Conservation (phyloP, 2,113 vertebrate genomes). For the Pluvialis apricaria region DNA sequence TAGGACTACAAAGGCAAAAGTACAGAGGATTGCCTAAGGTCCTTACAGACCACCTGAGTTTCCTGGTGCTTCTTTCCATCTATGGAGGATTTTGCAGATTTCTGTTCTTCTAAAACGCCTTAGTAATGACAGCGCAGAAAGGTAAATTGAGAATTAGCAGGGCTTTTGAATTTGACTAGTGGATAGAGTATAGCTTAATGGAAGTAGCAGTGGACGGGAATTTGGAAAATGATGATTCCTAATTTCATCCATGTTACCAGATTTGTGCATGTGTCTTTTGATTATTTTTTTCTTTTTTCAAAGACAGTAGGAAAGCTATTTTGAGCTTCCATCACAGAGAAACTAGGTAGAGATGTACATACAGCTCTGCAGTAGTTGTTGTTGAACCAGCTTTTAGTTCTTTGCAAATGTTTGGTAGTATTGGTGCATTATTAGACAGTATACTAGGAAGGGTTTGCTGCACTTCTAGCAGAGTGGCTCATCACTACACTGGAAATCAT, state of each 20-base stretch:
- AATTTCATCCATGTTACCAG: not conserved
- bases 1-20: not conserved
- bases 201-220: not conserved
- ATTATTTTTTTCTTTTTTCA: not conserved
- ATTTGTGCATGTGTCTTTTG: not conserved
- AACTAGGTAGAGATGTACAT: not conserved
- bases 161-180: not conserved
- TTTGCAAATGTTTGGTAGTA: not conserved
- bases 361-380: not conserved
- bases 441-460: not conserved
- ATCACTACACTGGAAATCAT: not conserved
- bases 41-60: not conserved
- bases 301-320: not conserved
- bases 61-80: not conserved
- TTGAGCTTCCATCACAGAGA: not conserved
- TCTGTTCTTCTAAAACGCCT: not conserved
- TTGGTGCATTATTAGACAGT: not conserved
- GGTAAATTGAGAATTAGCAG: not conserved
- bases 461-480: not conserved
- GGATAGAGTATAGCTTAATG: not conserved
- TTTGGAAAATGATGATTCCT: not conserved
- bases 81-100: not conserved
- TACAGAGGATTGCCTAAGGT: not conserved
- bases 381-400: not conserved
- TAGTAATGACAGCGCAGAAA: not conserved